Evolutionary conservation across 2,888 invertebrate species (phyloP).

Genomic region (Temnothorax unifasciatus): DNA sequence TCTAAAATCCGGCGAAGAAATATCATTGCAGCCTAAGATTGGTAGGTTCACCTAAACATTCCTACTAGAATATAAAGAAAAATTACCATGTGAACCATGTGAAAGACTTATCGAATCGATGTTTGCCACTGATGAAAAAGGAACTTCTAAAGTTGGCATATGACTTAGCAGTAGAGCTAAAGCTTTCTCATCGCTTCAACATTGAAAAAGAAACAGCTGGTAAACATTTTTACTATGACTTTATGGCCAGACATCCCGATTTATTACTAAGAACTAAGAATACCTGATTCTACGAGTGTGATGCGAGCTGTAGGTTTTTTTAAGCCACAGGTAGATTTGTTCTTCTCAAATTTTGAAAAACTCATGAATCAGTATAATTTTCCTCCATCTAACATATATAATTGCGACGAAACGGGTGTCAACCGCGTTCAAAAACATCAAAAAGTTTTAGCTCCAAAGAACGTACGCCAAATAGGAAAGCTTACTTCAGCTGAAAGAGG

Average conservation of each 20-base stretch:
- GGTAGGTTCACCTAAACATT: slow-evolving; percentile 5
- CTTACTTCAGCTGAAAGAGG: too few relatives aligned
- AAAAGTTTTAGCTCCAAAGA: too few relatives aligned
- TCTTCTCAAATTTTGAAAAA: slow-evolving; percentile 53
- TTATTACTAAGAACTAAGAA: slow-evolving; percentile 60
- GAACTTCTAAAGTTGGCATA: slow-evolving; percentile 58
- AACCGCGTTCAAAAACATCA: too few relatives aligned
- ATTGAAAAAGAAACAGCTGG: slow-evolving; percentile 62
- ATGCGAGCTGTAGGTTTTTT: slow-evolving; percentile 60
- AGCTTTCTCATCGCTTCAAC: slow-evolving; percentile 66
- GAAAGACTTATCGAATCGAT: background rate
- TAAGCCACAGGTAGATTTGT: slow-evolving; percentile 55
- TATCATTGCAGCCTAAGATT: background rate
- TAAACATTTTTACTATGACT: slow-evolving; percentile 64
- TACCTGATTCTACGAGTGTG: slow-evolving; percentile 54
- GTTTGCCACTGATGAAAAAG: background rate
- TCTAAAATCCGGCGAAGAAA: background rate
- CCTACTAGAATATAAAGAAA: background rate
- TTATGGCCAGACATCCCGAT: slow-evolving; percentile 61
- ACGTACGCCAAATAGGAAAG: too few relatives aligned
- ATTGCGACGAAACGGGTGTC: too few relatives aligned
- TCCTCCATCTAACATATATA: slow-evolving; percentile 44
- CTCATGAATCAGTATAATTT: slow-evolving; percentile 58
- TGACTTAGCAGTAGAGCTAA: slow-evolving; percentile 60
- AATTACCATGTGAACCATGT: background rate